A percentile compares a stretch with the other conserved stretches of the same genome.
Evolutionary conservation across 2,113 vertebrate genomes (phyloP).

Genomic region (Damaliscus lunatus): DNA sequence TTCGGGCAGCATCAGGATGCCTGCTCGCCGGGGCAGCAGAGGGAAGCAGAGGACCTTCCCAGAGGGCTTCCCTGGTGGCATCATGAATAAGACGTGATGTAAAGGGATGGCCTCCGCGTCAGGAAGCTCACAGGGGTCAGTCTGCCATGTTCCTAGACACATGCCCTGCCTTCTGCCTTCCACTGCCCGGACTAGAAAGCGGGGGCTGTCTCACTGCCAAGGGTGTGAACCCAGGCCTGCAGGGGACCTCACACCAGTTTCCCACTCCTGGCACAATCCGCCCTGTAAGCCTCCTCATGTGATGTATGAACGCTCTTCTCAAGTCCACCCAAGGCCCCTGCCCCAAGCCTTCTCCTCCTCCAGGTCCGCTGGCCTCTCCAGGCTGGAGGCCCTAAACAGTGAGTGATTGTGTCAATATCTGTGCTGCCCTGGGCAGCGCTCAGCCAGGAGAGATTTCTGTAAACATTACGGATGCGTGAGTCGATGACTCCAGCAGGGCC

Average conservation of each 20-base stretch:
- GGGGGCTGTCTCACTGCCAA: neutral
- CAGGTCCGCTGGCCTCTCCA: neutral
- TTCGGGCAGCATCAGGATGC: neutral
- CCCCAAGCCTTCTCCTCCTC: neutral
- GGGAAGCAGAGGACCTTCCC: too few relatives aligned
- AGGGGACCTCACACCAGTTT: neutral
- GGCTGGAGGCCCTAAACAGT: fast-evolving
- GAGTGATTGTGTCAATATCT: neutral
- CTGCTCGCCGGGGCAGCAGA: neutral
- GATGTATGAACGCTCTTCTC: neutral
- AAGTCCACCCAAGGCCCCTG: neutral
- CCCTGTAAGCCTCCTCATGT: neutral
- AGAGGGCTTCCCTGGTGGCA: neutral
- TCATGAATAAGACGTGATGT: neutral
- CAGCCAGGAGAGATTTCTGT: neutral
- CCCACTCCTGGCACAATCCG: neutral
- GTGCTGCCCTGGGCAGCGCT: too few relatives aligned
- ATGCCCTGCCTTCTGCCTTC: neutral
- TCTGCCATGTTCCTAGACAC: neutral
- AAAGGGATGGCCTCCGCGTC: neutral
- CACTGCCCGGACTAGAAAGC: neutral
- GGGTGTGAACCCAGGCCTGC: neutral
- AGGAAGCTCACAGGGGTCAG: neutral
- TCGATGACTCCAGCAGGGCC: neutral
- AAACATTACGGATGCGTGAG: neutral